Conservation (phyloP, 2,797 vertebrate species). For the Alca torda region DNA sequence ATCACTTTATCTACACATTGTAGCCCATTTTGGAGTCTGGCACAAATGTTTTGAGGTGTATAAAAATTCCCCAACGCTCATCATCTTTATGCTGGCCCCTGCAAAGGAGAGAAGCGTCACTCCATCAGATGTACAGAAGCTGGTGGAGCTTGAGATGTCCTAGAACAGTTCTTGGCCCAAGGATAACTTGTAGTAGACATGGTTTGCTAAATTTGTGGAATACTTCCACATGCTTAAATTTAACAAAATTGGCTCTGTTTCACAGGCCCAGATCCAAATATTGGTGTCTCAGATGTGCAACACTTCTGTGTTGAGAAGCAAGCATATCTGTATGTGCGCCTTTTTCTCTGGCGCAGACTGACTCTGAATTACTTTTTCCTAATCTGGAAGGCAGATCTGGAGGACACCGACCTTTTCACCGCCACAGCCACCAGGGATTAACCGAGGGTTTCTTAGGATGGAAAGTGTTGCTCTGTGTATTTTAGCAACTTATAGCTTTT, state of each 20-base stretch:
- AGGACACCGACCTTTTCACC: background rate
- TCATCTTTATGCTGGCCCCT: background rate
- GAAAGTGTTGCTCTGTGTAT: background rate
- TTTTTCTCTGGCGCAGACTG: background rate
- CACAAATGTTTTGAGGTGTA: background rate
- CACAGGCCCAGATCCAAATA: background rate
- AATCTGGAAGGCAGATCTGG: constrained; percentile 27
- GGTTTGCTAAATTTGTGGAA: background rate
- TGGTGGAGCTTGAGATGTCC: background rate
- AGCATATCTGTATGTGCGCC: background rate
- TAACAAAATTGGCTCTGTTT: background rate
- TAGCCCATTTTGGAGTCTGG: background rate
- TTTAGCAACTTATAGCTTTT: background rate
- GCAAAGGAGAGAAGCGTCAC: background rate
- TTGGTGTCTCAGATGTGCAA: background rate
- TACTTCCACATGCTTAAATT: background rate
- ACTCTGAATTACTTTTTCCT: constrained; percentile 25
- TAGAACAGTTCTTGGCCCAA: background rate
- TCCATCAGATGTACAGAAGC: background rate
- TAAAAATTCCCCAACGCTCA: background rate
- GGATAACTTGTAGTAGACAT: background rate
- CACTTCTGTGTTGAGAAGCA: background rate
- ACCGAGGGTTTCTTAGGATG: background rate
- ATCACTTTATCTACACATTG: background rate
- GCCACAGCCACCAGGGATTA: background rate